Evolutionary conservation across 2,797 vertebrate species (phyloP), one percentile per base, ranked within the genome.

Genomic region (Gorsachius magnificus): DNA sequence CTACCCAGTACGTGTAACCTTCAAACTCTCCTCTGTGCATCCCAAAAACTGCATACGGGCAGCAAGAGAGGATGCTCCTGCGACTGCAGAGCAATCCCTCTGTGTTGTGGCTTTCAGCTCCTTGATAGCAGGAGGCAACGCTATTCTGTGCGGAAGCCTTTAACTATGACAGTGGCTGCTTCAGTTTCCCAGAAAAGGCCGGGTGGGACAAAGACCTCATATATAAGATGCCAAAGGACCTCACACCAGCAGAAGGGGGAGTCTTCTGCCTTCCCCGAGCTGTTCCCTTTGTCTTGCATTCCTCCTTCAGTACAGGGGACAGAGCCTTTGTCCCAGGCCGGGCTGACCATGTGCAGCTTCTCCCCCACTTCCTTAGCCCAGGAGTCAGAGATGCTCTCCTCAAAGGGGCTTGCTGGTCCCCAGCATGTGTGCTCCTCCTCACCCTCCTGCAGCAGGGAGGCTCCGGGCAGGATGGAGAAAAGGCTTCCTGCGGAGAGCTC

Each of bases 171-270:
- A 87, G 71, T 0, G 15, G 48, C 89, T 57, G 88, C 86, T 96
- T 95, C 96, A 12, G 21, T 53, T 92, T 95, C 88, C 90, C 83
- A 87, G 80, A 85, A 91, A 91, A 91, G 88, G 58, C 80, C 0
- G 51, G 10, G 70, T 60, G 41, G 81, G 91, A 96, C 93, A 96
- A 96, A 96, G 84, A 61, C 57, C 74, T 90, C 74, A 19, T 26
- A 53, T 80, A 60, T 28, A 83, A 91, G 82, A 65, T 3, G 29
- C 82, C 76, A 92, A 68, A 94, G 79, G 92, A 96, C 82, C 82
- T 92, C 92, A 94, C 91, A 83, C 16, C 89, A 93, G 95, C 91
- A 95, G 82, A 79, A 96, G 87, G 91, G 60, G 82, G 83, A 88
- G 84, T 89, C 92, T 93, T 88, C 84, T 92, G 92, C 87, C 36